These are phyloP conservation scores for Brachionus rotundiformis DNA, from an alignment of 1,140 invertebrate species.

Conservation along the genomic window DNA sequence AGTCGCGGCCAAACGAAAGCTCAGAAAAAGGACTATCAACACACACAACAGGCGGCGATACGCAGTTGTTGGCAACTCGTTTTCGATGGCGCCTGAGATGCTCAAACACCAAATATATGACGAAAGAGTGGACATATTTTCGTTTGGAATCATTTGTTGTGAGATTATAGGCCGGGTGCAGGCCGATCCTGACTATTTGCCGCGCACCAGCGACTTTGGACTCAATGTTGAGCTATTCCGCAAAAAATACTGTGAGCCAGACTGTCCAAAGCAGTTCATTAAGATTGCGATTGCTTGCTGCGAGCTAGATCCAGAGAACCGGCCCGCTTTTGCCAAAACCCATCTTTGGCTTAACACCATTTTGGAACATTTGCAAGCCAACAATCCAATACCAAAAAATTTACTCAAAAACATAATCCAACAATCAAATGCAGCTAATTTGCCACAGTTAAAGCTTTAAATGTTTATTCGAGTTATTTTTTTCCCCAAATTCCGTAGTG, in stretches of 20 bases:
- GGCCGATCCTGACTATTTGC: conserved; percentile 87
- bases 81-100: conserved; percentile 65
- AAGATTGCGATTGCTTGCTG: conserved; percentile 83
- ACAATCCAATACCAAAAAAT: conserved; percentile 48
- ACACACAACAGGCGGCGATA: conserved; percentile 54
- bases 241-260: conserved; percentile 78
- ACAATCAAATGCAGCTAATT: background rate
- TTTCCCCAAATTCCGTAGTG: conserved; percentile 11
- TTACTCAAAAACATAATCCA: conserved; percentile 45
- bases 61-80: conserved; percentile 63
- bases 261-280: conserved; percentile 83
- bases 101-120: conserved; percentile 61
- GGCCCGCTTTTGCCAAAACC: conserved; percentile 71
- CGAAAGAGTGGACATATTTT: conserved; percentile 63
- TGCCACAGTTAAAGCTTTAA: conserved; percentile 22
- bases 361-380: conserved; percentile 9
- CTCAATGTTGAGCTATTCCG: conserved; percentile 82
- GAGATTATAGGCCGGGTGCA: conserved; percentile 87
- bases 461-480: background rate
- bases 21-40: background rate
- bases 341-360: conserved; percentile 48
- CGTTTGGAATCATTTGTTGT: conserved; percentile 62
- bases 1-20: conserved; percentile 17
- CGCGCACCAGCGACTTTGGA: conserved; percentile 83
- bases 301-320: conserved; percentile 80